These are phyloP conservation scores for Hydrophis major DNA, from an alignment of 2,797 vertebrate genomes.

Conservation along the genomic window DNA sequence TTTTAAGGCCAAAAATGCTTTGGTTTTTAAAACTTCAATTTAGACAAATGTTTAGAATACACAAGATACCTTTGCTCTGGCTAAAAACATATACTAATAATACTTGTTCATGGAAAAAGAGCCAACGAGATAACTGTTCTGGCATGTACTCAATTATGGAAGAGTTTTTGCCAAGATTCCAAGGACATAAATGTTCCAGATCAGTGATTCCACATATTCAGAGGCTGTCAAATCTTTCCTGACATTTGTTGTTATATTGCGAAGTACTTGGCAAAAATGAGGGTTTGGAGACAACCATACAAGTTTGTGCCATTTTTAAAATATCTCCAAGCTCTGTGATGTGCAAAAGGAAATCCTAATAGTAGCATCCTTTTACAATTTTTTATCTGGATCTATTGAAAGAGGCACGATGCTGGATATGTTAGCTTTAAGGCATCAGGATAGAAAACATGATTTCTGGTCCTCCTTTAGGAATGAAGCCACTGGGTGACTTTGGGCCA, in stretches of 20 bases:
- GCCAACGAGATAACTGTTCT: slow-evolving; percentile 14
- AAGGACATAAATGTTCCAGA: background rate
- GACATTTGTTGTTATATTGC: background rate
- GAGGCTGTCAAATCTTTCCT: background rate
- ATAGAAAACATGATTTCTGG: background rate
- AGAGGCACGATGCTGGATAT: background rate
- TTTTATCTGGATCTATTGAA: slow-evolving; percentile 25
- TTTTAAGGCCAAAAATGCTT: background rate
- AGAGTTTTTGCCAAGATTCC: slow-evolving; percentile 5
- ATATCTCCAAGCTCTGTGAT: background rate
- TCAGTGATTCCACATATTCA: slow-evolving; percentile 16
- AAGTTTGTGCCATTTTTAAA: background rate
- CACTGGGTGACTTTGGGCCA: background rate
- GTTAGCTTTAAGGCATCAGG: background rate
- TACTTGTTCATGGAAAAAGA: background rate
- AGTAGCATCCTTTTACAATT: background rate
- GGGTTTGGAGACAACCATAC: background rate
- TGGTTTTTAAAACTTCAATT: slow-evolving; percentile 11
- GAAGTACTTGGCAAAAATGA: slow-evolving; percentile 7
- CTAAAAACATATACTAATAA: background rate
- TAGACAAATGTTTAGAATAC: background rate
- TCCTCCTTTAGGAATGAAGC: background rate
- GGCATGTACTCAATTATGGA: slow-evolving; percentile 3
- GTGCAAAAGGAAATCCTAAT: background rate
- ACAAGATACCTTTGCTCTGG: background rate